These are phyloP conservation scores for roundworm (Caenorhabditis elegans) DNA, from an alignment of 1,140 invertebrate species.

Conservation along the genomic window DNA sequence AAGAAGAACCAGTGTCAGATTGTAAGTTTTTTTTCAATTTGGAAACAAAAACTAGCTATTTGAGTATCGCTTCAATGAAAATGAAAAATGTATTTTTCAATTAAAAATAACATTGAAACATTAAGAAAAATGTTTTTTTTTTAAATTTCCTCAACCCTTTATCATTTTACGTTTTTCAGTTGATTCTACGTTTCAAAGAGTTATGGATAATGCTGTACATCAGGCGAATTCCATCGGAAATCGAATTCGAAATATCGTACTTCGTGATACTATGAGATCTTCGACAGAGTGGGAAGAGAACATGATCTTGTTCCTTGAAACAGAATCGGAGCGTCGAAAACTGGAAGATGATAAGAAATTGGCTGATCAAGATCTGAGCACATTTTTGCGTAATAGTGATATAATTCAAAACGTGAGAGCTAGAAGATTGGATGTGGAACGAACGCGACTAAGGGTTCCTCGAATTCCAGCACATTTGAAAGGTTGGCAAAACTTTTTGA, in stretches of 20 bases:
- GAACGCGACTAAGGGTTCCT: neutral
- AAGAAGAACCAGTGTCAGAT: neutral
- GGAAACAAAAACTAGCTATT: neutral
- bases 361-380: neutral
- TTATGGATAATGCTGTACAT: neutral
- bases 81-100: neutral
- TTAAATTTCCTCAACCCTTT: too few relatives aligned
- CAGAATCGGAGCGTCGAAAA: conserved; percentile 1
- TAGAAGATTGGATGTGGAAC: neutral
- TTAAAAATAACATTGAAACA: too few relatives aligned
- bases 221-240: neutral
- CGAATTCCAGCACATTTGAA: neutral
- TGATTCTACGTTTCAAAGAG: neutral
- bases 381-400: neutral
- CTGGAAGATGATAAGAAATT: neutral
- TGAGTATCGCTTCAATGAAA: neutral
- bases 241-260: neutral
- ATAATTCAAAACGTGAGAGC: neutral
- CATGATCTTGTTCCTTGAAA: conserved; percentile 1
- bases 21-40: neutral
- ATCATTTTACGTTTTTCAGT: conserved; percentile 2
- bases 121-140: too few relatives aligned
- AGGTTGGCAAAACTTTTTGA: too few relatives aligned
- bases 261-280: neutral
- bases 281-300: conserved; percentile 7